These are phyloP conservation scores for Micropterix aruncella DNA, from an alignment of 2,888 invertebrate genomes.

Conservation along the genomic window DNA sequence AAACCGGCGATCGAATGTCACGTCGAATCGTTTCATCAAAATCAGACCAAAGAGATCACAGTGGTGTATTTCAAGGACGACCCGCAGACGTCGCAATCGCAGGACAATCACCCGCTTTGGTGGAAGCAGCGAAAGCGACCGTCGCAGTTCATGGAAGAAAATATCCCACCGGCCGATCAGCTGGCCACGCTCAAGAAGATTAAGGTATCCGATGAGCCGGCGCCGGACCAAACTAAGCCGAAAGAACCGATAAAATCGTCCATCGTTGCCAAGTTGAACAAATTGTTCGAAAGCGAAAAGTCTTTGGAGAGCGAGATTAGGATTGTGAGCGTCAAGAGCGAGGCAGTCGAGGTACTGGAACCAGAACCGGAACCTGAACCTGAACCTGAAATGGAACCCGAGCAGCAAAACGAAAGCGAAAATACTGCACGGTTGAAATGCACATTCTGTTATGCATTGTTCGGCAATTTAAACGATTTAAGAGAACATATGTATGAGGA, in stretches of 20 bases:
- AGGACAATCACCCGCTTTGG: slow-evolving; percentile 23
- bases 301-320: neutral
- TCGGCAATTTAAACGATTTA: neutral
- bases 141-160: slow-evolving; percentile 15
- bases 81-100: slow-evolving; percentile 20
- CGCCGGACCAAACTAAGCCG: neutral
- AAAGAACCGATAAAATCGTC: neutral
- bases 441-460: no score
- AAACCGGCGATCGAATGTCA: slow-evolving; percentile 47
- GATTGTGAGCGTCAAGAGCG: neutral
- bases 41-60: slow-evolving; percentile 21
- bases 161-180: neutral
- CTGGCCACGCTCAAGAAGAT: neutral
- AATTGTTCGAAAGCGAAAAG: neutral
- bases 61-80: slow-evolving; percentile 41
- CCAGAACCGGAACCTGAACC: no score
- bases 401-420: no score
- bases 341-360: neutral
- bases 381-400: no score
- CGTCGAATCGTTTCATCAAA: slow-evolving; percentile 37
- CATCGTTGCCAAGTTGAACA: neutral
- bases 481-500: neutral
- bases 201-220: neutral
- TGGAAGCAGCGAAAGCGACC: slow-evolving; percentile 18
- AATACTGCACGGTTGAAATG: no score